These are phyloP conservation scores for Tricholauxania praeusta DNA, from an alignment of 2,888 invertebrate species.

Conservation along the genomic window DNA sequence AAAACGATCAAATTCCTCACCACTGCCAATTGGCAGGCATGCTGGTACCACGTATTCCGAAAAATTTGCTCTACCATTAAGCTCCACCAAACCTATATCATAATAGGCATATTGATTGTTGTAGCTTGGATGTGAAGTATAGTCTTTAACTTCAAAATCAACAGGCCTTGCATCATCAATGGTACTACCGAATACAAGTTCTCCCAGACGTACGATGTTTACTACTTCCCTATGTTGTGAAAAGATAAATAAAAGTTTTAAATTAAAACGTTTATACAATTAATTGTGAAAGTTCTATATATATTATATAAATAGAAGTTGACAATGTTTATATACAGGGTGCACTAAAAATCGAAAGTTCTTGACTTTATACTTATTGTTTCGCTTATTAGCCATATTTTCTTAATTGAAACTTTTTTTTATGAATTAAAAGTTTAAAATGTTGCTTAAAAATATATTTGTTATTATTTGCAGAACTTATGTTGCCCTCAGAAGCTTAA, in stretches of 20 bases:
- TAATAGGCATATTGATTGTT: conserved; percentile 64
- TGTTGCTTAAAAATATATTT: too few species aligned
- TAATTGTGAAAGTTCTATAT: too few species aligned
- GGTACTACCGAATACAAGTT: conserved; percentile 57
- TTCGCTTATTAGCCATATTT: too few species aligned
- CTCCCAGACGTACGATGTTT: conserved; percentile 60
- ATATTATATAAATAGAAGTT: too few species aligned
- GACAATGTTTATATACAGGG: too few species aligned
- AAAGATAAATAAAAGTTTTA: neutral
- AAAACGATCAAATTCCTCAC: conserved; percentile 50
- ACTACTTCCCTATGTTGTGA: conserved; percentile 47
- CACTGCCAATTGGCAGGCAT: conserved; percentile 65
- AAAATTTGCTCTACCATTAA: conserved; percentile 64
- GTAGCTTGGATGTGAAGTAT: conserved; percentile 66
- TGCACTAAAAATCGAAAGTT: too few species aligned
- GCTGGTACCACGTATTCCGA: conserved; percentile 67
- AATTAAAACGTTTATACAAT: too few species aligned
- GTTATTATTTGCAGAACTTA: too few species aligned
- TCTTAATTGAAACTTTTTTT: too few species aligned
- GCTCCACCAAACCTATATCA: conserved; percentile 71
- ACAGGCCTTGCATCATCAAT: conserved; percentile 59
- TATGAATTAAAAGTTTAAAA: too few species aligned
- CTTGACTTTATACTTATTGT: too few species aligned
- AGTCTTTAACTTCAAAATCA: conserved; percentile 55
- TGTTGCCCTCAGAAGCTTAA: too few species aligned